Evolutionary conservation across 2,888 invertebrate species (phyloP).

Genomic region (Atethmia centrago): DNA sequence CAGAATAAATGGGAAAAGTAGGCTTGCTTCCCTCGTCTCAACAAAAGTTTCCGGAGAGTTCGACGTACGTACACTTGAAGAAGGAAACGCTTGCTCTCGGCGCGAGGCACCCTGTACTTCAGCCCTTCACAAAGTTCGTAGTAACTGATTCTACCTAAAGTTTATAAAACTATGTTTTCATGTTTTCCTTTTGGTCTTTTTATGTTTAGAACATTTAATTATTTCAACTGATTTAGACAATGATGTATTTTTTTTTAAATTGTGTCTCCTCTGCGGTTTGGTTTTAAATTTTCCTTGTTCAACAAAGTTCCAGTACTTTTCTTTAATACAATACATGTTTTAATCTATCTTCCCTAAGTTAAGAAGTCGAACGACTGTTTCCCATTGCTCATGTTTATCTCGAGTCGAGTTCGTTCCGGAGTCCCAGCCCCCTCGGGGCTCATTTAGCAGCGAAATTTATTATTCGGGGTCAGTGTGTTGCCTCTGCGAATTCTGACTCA

Average conservation of each 20-base stretch:
- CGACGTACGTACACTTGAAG: conserved; percentile 41
- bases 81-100: conserved; percentile 33
- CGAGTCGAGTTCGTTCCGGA: conserved; percentile 58
- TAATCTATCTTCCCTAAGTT: conserved; percentile 22
- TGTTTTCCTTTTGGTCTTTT: background rate
- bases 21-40: conserved; percentile 29
- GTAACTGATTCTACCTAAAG: conserved; percentile 16
- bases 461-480: conserved; percentile 71
- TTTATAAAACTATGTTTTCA: background rate
- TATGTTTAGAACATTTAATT: background rate
- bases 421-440: conserved; percentile 61
- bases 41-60: conserved; percentile 53
- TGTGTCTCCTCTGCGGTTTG: background rate
- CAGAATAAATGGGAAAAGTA: conserved; percentile 21
- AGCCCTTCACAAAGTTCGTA: conserved; percentile 32
- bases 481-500: conserved; percentile 63
- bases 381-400: conserved; percentile 61
- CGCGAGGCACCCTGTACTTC: conserved; percentile 25
- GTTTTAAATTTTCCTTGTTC: background rate
- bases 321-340: conserved; percentile 1
- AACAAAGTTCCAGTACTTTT: conserved; percentile 8
- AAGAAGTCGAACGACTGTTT: conserved; percentile 42
- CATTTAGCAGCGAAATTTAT: conserved; percentile 66
- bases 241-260: background rate
- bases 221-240: background rate